A percentile compares a stretch with the other conserved stretches of the same genome.
These are phyloP conservation scores for Euschistus heros DNA, from an alignment of 1,140 invertebrate species.

Conservation along the genomic window DNA sequence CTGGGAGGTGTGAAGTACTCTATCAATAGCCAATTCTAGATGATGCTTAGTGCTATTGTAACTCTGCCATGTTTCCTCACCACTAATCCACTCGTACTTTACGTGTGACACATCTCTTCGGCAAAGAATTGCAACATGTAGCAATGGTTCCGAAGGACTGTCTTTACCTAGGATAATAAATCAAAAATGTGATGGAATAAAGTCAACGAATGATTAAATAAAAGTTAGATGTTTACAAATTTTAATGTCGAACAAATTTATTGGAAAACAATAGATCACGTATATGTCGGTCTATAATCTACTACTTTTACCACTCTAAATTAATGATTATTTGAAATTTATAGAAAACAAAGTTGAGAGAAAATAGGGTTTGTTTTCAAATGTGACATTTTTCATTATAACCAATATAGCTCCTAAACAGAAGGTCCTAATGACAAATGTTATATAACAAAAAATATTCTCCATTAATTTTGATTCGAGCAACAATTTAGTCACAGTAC, in stretches of 20 bases:
- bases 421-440: too few relatives aligned
- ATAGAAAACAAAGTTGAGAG: too few relatives aligned
- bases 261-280: too few relatives aligned
- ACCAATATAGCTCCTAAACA: too few relatives aligned
- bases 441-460: too few relatives aligned
- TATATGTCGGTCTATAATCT: too few relatives aligned
- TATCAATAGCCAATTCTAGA: conserved; percentile 28
- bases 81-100: conserved; percentile 80
- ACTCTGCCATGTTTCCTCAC: conserved; percentile 26
- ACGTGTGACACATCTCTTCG: conserved; percentile 67
- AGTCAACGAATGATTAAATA: neutral
- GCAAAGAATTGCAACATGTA: conserved; percentile 79
- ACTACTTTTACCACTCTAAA: too few relatives aligned
- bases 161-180: conserved; percentile 32
- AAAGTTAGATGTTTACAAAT: neutral
- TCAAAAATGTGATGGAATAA: conserved; percentile 30
- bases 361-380: too few relatives aligned
- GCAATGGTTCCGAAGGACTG: conserved; percentile 24
- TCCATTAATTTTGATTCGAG: too few relatives aligned
- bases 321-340: too few relatives aligned
- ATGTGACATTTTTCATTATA: too few relatives aligned
- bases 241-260: neutral
- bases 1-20: conserved; percentile 26
- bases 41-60: conserved; percentile 31
- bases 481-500: too few relatives aligned